Evolutionary conservation across 1,140 invertebrate species (phyloP), one percentile per base, ranked within the genome.

Genomic region (Sweltsa coloradensis): DNA sequence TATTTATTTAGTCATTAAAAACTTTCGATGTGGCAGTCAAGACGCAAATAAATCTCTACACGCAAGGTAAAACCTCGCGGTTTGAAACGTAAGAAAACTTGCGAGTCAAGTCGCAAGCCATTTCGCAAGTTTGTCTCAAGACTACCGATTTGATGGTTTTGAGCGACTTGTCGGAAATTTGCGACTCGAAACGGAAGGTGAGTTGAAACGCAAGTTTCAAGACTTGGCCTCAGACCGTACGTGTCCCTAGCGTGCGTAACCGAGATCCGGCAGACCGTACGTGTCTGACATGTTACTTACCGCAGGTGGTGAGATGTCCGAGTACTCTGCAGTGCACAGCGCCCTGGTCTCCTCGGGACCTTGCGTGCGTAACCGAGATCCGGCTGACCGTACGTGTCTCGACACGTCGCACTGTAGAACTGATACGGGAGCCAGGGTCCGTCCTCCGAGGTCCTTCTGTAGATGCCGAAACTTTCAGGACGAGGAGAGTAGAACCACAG

Each of bases 381-480:
- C 1, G 83, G 81, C 22, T 96, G 60, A 5, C 77, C 78, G 59
- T 96, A 99, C 0, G 89, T 96, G 48, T 50, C 48, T 18, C 48
- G 29, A 25, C 48, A 50, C 4, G 48, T 44, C 23, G 48, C 41
- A 26, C 48, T 50, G 72, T 97, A 99, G 67, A 83, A 99, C 64
- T 99, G 95, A 70, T 90, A 99, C 0, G 95, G 92, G 48, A 85
- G 78, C 96, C 95, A 99, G 3, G 76, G 70, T 2, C 78, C 79
- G 45, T 83, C 78, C 58, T 92, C 83, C 26, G 71, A 69, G 5
- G 75, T 79, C 47, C 87, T 78, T 60, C 96, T 96, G 64, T 89
- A 97, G 54, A 99, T 93, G 6, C 88, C 88, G 70, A 98, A 98
- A 65, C 91, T 96, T 60, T 99, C 94, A 0, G 96, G 96, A 36